Evolutionary conservation across 2,797 vertebrate genomes (phyloP), one percentile per base, ranked within the genome.

Genomic region (Rhynchonycteris naso): DNA sequence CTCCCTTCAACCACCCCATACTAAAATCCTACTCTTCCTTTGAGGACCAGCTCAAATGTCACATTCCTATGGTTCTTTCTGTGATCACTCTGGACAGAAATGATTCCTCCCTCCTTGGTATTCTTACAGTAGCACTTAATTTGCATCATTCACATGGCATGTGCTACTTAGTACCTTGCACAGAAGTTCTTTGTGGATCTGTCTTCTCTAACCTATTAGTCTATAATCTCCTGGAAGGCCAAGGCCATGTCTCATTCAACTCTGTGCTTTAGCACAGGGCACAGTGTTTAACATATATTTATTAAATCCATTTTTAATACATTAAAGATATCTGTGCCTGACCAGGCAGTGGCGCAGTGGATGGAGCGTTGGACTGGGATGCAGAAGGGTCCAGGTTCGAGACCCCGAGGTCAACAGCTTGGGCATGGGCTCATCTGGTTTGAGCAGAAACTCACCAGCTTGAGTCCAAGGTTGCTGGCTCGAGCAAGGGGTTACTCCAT

Each of bases 321-420:
- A 89, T 93, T 30, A 50, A 88, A 93, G 92, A 78, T 85, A 92
- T n/a, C n/a, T n/a, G n/a, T n/a, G n/a, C n/a, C n/a, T n/a, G n/a
- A n/a, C n/a, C n/a, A n/a, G n/a, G n/a, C n/a, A n/a, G n/a, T n/a
- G n/a, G n/a, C n/a, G n/a, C n/a, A n/a, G n/a, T n/a, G n/a, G n/a
- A n/a, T n/a, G n/a, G n/a, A n/a, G n/a, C n/a, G n/a, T n/a, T n/a
- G n/a, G n/a, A n/a, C n/a, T n/a, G n/a, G n/a, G n/a, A n/a, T n/a
- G n/a, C n/a, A n/a, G n/a, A n/a, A n/a, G n/a, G n/a, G n/a, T n/a
- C n/a, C n/a, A n/a, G n/a, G n/a, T n/a, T n/a, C n/a, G n/a, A n/a
- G n/a, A n/a, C n/a, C n/a, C n/a, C n/a, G n/a, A n/a, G n/a, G n/a
- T n/a, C n/a, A n/a, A n/a, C n/a, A n/a, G n/a, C n/a, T n/a, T n/a